These are phyloP conservation scores for Ennomos erosarius DNA, from an alignment of 2,888 invertebrate genomes.

Conservation along the genomic window DNA sequence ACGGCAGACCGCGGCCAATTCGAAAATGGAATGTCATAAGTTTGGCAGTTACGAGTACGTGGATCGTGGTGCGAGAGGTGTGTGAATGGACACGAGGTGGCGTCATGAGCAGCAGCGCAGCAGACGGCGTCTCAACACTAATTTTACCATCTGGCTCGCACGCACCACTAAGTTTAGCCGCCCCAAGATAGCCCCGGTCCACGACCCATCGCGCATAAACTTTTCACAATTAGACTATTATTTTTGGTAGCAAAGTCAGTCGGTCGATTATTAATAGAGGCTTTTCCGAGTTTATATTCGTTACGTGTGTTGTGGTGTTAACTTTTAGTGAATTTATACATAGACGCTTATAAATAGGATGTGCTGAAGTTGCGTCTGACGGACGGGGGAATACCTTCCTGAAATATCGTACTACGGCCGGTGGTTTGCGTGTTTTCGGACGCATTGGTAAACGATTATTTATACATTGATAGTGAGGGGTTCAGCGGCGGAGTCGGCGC, in stretches of 20 bases:
- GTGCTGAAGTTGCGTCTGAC: slow-evolving; percentile 85
- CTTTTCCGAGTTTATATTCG: slow-evolving; percentile 86
- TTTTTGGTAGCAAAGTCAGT: slow-evolving; percentile 86
- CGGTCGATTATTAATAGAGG: slow-evolving; percentile 86
- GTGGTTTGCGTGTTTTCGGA: slow-evolving; percentile 83
- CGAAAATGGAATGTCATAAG: slow-evolving; percentile 80
- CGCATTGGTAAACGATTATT: slow-evolving; percentile 85
- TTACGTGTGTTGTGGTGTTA: slow-evolving; percentile 86
- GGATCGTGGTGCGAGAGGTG: slow-evolving; percentile 64
- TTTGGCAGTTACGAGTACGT: slow-evolving; percentile 78
- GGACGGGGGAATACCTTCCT: slow-evolving; percentile 85
- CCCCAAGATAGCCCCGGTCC: slow-evolving; percentile 86
- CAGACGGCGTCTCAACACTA: slow-evolving; percentile 84
- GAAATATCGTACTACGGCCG: slow-evolving; percentile 84
- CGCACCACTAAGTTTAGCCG: slow-evolving; percentile 86
- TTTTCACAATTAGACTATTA: slow-evolving; percentile 87
- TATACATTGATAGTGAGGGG: slow-evolving; percentile 80
- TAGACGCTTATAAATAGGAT: slow-evolving; percentile 86
- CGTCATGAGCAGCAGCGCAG: slow-evolving; percentile 78
- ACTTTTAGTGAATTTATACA: slow-evolving; percentile 86
- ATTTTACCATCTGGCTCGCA: slow-evolving; percentile 84
- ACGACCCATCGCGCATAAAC: slow-evolving; percentile 86
- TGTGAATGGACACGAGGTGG: slow-evolving; percentile 73
- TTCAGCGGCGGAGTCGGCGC: slow-evolving; percentile 51
- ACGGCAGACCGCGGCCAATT: slow-evolving; percentile 57